Evolutionary conservation across 2,797 vertebrate genomes (phyloP), one percentile per base, ranked within the genome.

Genomic region (Agapornis canus): DNA sequence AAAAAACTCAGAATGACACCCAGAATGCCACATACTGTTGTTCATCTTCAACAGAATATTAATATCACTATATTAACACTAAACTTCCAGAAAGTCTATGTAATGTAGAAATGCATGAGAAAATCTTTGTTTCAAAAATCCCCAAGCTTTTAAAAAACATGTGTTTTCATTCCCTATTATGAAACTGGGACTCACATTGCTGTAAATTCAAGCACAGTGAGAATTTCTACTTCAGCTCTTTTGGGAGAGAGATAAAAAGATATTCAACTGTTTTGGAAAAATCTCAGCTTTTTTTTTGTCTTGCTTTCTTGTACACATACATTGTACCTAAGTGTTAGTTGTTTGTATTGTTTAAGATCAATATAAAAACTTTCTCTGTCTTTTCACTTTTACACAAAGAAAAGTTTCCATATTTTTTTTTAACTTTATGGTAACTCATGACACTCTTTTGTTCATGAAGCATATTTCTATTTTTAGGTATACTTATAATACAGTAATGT

Each of bases 31-130:
- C 15, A 23, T 19, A 14, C 21, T 51, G 19, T 47, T 54, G 17
- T 51, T 77, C 45, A 43, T 23, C 31, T 56, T 31, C 32, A 66
- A 68, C 6, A 65, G 9, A 77, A 43, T 68, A 27, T 59, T 54
- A 20, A n/a, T 69, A n/a, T 70, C 26, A 17, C 13, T 51, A 2
- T 14, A 43, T 43, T 63, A 59, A 40, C 25, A 27, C 4, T 42
- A 66, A n/a, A 6, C 5, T 86, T 56, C 16, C 51, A 61, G 27
- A 19, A 5, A 56, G 12, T 13, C 43, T 43, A 18, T 0, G 0
- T 18, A 73, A 81, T 27, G 9, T 35, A 59, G 27, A 78, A 81
- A 70, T 26, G 14, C 11, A 69, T 60, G 26, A 6, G 43, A 83
- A 32, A 11, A 17, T 3, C 11, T 31, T 25, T 60, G 5, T 45